phyloP scores from a whole-genome alignment of 2,113 vertebrate genomes.

The Bubo scandiacus region DNA sequence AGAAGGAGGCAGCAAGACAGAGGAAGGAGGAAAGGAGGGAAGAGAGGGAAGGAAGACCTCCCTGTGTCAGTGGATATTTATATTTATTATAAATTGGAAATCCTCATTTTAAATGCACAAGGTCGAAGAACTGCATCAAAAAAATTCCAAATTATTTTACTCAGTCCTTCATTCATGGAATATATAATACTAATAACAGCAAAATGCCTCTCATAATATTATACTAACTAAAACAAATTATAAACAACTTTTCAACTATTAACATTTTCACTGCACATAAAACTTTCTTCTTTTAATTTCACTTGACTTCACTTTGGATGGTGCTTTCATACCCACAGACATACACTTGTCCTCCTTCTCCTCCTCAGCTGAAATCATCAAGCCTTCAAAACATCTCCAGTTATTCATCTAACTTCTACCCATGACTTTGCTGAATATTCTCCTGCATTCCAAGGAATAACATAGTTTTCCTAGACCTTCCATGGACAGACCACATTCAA shows the following conservation, averaged over 20 bases:
- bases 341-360: neutral
- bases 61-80: neutral
- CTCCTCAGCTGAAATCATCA: neutral
- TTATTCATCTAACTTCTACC: neutral
- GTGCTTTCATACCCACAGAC: neutral
- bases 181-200: neutral
- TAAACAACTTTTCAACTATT: neutral
- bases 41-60: neutral
- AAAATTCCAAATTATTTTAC: neutral
- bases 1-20: neutral
- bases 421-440: neutral
- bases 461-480: neutral
- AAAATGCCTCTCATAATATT: neutral
- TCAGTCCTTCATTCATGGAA: neutral
- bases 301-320: neutral
- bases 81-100: neutral
- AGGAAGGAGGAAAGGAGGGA: neutral
- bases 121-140: neutral
- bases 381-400: neutral
- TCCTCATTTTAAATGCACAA: neutral
- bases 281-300: neutral
- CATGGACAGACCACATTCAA: neutral
- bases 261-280: neutral
- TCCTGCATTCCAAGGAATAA: neutral
- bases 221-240: neutral